phyloP scores from a whole-genome alignment of 2,888 invertebrate genomes.

The Marronus borbonicus region DNA sequence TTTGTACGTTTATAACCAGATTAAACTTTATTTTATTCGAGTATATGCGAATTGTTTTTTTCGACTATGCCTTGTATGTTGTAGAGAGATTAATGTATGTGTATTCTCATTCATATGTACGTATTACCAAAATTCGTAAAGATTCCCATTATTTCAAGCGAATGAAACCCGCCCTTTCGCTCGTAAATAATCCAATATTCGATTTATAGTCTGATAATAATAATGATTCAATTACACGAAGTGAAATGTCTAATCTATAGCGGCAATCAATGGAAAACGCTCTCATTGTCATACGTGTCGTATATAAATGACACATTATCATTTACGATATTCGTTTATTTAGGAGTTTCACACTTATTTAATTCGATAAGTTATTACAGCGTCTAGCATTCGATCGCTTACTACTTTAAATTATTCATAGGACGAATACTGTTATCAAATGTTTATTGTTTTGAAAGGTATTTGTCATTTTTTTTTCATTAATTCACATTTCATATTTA shows the following conservation, averaged over 20 bases:
- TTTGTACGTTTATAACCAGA: too few species aligned
- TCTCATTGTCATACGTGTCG: neutral
- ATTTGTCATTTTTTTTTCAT: too few species aligned
- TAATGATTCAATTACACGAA: constrained; percentile 35
- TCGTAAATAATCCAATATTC: constrained; percentile 14
- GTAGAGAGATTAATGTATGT: too few species aligned
- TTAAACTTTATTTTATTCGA: too few species aligned
- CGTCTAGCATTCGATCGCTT: neutral
- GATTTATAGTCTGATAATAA: constrained; percentile 15
- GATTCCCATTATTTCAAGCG: too few species aligned
- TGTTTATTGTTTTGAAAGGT: too few species aligned
- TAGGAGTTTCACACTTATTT: neutral
- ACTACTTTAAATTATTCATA: neutral
- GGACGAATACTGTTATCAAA: too few species aligned
- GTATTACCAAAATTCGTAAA: too few species aligned
- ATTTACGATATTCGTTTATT: neutral
- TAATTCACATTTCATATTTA: too few species aligned
- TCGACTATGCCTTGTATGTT: too few species aligned
- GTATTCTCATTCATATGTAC: too few species aligned
- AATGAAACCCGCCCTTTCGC: neutral
- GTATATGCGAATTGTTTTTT: too few species aligned
- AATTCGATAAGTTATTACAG: neutral
- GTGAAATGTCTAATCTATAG: constrained; percentile 17
- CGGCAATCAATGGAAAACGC: neutral
- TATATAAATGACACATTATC: neutral